Conservation (phyloP, 2,797 vertebrate species). For the Schizopygopsis pylzovi region DNA sequence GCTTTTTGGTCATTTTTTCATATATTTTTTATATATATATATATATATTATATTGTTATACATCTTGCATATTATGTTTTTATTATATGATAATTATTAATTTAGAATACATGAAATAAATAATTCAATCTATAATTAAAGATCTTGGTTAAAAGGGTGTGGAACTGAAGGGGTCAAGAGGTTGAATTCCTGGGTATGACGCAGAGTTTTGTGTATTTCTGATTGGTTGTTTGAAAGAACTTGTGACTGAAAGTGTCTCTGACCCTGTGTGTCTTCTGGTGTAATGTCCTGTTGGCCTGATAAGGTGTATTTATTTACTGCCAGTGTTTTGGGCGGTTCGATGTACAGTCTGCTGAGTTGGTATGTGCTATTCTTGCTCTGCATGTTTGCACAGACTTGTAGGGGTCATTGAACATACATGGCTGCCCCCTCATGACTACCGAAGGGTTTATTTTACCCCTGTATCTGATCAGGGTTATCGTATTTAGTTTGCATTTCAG, state of each 20-base stretch:
- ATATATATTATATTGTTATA: not conserved
- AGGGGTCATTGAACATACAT: not conserved
- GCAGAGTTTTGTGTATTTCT: not conserved
- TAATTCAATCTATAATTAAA: not conserved
- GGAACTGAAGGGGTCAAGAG: not conserved
- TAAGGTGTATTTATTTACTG: not conserved
- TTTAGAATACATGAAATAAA: not conserved
- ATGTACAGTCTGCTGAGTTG: not conserved
- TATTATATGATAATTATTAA: not conserved
- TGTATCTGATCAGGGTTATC: not conserved
- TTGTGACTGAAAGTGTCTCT: not conserved
- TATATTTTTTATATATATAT: not conserved
- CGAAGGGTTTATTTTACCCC: not conserved
- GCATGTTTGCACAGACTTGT: slow-evolving; percentile 17
- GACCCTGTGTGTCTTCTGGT: not conserved
- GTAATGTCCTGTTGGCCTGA: not conserved
- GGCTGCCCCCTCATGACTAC: not conserved
- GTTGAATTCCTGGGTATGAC: slow-evolving; percentile 15
- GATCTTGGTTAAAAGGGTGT: not conserved
- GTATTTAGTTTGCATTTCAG: not conserved
- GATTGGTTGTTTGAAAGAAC: not conserved
- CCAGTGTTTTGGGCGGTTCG: slow-evolving; percentile 5
- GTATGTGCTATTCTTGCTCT: not conserved
- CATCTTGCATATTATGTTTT: not conserved
- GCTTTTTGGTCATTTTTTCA: not conserved